Base-by-base conservation (phyloP, 92 coral and sea anemone genomes). In the Porites lobata region DNA sequence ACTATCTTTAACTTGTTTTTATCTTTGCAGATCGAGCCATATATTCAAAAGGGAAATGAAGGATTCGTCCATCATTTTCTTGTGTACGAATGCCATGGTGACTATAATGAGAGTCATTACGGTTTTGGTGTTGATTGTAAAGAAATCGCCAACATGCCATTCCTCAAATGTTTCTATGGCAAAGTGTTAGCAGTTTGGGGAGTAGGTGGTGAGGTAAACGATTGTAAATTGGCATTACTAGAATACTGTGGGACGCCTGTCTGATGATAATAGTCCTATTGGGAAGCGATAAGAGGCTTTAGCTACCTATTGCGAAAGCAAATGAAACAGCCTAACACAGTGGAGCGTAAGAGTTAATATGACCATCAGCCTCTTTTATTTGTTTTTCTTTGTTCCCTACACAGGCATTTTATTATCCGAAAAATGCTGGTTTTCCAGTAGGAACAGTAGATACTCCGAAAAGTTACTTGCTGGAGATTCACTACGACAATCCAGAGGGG, bases 1-100 rank as follows among this genome's bases (percentile, higher is more conserved):
- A 3, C 8, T 14, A 56, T 56, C 61, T 10, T 56, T n/a, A n/a
- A n/a, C n/a, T 56, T 56, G 11, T 56, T 56, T 56, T 10, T 56
- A 56, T 56, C 61, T 9, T 69, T 65, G 38, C 81, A 88, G 94
- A 73, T 83, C 47, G 90, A 83, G 38, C 94, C 94, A 22, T 81
- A 78, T 4, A 72, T 88, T 1, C 65, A 78, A 54, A 47, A 61
- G 15, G 90, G 90, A 9, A 92, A 92, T 59, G 92, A 87, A 67
- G 94, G 94, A 14, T 47, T 89, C n/a, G 94, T 92, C 18, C 94
- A 92, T 68, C 94, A 92, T 65, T 69, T 92, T n/a, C 54, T 92
- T 51, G 86, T 89, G 53, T 84, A 70, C 75, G 89, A 57, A 50
- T 92, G 94, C 53, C 77, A 74, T 50, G 75, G 63, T 1, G 61